Evolutionary conservation across 2,797 vertebrate genomes (phyloP).

Genomic region (Falco rusticolus): DNA sequence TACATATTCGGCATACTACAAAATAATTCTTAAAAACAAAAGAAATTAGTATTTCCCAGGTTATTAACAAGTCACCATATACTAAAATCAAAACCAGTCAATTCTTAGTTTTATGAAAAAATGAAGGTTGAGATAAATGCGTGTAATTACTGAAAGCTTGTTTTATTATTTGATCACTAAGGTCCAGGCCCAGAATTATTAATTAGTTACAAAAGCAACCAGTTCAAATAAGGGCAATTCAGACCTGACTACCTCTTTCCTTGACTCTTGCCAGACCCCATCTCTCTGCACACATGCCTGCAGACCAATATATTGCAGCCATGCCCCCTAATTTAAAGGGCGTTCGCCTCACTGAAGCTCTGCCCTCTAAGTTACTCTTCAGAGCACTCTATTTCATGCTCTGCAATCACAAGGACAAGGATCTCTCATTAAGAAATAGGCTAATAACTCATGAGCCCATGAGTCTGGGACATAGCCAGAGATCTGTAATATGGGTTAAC

Average conservation of each 20-base stretch:
- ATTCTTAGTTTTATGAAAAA: neutral
- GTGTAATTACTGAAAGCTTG: neutral
- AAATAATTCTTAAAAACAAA: neutral
- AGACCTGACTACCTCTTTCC: neutral
- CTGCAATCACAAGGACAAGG: neutral
- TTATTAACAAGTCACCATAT: neutral
- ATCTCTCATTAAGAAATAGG: neutral
- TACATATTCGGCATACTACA: neutral
- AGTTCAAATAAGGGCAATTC: constrained; percentile 15
- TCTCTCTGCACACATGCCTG: neutral
- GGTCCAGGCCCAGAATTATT: neutral
- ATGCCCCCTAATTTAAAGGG: neutral
- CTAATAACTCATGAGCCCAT: constrained; percentile 8
- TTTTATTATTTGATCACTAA: neutral
- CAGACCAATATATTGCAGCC: neutral
- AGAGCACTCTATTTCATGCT: neutral
- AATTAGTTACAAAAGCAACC: neutral
- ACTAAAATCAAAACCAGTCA: neutral
- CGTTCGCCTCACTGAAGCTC: neutral
- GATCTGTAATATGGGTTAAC: constrained; percentile 19
- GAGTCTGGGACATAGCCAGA: constrained; percentile 13
- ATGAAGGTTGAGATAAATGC: neutral
- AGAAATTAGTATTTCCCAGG: neutral
- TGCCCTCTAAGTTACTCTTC: neutral
- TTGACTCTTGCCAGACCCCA: neutral